Conservation (phyloP, 2,797 vertebrate genomes). For the Nyctalus aviator region DNA sequence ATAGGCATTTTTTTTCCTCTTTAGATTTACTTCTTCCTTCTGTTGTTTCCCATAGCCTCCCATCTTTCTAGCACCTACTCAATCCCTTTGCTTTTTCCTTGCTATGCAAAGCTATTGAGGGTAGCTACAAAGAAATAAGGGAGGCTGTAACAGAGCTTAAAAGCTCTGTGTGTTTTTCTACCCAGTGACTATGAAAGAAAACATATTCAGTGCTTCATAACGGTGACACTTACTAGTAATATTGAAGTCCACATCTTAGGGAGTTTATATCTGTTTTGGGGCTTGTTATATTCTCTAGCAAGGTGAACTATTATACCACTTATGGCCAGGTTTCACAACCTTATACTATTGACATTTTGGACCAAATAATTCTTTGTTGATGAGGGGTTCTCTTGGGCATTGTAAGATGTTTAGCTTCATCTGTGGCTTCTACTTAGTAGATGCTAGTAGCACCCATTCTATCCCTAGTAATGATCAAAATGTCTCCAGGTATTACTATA, state of each 20-base stretch:
- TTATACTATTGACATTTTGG: not conserved
- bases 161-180: not conserved
- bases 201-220: slow-evolving; percentile 6
- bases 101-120: not conserved
- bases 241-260: not conserved
- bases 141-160: not conserved
- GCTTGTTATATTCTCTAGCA: not conserved
- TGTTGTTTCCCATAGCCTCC: not conserved
- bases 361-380: not conserved
- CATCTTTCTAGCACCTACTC: slow-evolving; percentile 33
- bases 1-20: slow-evolving; percentile 7
- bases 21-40: slow-evolving; percentile 43
- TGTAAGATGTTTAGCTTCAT: not conserved
- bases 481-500: not conserved
- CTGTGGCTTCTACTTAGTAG: not conserved
- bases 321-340: not conserved
- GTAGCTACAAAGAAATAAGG: not conserved
- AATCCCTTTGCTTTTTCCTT: slow-evolving; percentile 23
- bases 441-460: not conserved
- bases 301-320: not conserved
- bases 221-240: not conserved
- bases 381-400: not conserved
- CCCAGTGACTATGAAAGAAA: not conserved
- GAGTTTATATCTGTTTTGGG: not conserved
- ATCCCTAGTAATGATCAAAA: not conserved